Evolutionary conservation across 2,797 vertebrate species (phyloP).

Genomic region (Jordanella pulchra): DNA sequence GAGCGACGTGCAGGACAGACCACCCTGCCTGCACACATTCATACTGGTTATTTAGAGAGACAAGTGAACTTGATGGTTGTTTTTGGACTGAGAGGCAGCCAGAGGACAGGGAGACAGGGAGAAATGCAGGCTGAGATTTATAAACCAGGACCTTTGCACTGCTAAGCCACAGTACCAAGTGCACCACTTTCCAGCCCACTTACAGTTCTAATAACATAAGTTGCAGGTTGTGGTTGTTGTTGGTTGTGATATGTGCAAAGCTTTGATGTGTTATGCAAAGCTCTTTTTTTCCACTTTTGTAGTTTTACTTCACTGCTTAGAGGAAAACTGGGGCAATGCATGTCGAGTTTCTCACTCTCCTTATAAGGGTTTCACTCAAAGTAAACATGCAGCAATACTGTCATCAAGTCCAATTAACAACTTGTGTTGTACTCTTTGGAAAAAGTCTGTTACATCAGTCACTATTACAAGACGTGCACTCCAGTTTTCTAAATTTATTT

Average conservation of each 20-base stretch:
- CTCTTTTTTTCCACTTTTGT: not conserved
- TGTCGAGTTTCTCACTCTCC: slow-evolving; percentile 28
- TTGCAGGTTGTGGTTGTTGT: not conserved
- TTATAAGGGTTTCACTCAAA: slow-evolving; percentile 35
- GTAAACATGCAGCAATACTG: slow-evolving; percentile 32
- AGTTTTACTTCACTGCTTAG: not conserved
- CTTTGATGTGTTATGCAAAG: not conserved
- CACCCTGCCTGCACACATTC: not conserved
- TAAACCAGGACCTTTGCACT: not conserved
- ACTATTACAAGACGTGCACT: slow-evolving; percentile 64
- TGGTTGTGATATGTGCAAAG: not conserved
- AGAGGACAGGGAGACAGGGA: not conserved
- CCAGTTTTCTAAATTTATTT: slow-evolving; percentile 75
- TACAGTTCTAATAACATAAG: not conserved
- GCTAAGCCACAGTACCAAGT: not conserved
- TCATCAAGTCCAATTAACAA: slow-evolving; percentile 57
- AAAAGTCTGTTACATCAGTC: slow-evolving; percentile 47
- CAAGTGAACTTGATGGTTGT: not conserved
- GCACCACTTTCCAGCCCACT: not conserved
- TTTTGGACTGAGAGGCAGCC: not conserved
- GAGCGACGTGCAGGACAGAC: not conserved
- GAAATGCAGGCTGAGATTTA: not conserved
- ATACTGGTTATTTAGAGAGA: not conserved
- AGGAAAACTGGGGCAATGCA: slow-evolving; percentile 17
- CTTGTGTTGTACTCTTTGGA: slow-evolving; percentile 45